These are phyloP conservation scores for Vultur gryphus DNA, from an alignment of 2,797 vertebrate species.

Conservation along the genomic window DNA sequence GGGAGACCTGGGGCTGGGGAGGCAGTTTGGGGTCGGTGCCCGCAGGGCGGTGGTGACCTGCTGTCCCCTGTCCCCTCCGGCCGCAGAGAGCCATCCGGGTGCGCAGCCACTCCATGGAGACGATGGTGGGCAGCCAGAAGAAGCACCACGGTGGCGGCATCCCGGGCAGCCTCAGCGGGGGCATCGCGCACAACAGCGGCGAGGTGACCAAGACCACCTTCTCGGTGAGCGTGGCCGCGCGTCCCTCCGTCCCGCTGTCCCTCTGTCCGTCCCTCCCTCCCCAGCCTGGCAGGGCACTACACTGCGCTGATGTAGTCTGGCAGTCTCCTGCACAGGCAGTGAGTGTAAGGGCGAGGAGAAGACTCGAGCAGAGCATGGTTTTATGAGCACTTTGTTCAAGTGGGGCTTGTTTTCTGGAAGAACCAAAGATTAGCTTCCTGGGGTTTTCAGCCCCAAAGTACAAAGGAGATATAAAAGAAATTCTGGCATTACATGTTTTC, in stretches of 20 bases:
- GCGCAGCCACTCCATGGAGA: slow-evolving; percentile 97
- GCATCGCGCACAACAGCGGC: slow-evolving; percentile 83
- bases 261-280: background rate
- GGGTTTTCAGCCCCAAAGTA: background rate
- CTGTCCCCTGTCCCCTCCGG: background rate
- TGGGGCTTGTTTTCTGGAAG: background rate
- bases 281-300: background rate
- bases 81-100: slow-evolving; percentile 92
- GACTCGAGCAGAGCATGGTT: background rate
- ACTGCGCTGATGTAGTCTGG: accelerated
- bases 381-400: background rate
- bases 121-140: slow-evolving; percentile 91
- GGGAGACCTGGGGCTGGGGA: background rate
- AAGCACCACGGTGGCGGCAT: slow-evolving; percentile 83
- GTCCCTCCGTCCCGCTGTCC: background rate
- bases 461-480: background rate
- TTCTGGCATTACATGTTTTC: background rate
- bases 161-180: slow-evolving; percentile 91
- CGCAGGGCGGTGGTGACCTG: accelerated
- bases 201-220: slow-evolving; percentile 95
- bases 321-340: background rate
- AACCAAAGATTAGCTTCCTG: background rate
- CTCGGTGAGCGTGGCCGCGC: slow-evolving; percentile 76
- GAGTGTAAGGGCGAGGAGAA: accelerated
- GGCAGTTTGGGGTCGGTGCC: background rate